phyloP scores from a whole-genome alignment of 2,797 vertebrate species.

The Mus spretus region DNA sequence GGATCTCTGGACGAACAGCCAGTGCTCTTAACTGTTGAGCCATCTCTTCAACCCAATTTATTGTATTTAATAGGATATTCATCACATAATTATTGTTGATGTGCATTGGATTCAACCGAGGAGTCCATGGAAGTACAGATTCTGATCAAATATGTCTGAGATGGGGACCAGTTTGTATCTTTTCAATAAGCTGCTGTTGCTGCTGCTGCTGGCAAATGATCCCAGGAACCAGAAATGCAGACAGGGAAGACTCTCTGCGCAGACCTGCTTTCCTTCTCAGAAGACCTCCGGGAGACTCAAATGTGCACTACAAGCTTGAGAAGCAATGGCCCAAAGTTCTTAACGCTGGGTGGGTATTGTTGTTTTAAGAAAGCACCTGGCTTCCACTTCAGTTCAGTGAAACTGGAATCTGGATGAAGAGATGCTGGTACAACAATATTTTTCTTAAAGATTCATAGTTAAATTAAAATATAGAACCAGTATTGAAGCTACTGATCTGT shows the following conservation, averaged over 20 bases:
- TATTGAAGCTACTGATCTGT: neutral
- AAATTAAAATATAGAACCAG: neutral
- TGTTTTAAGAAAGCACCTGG: neutral
- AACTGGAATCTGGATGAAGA: neutral
- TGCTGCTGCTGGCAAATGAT: too few species aligned
- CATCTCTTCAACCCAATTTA: neutral
- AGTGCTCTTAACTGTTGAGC: neutral
- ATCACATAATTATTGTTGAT: neutral
- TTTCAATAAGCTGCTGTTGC: neutral
- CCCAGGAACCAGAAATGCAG: neutral
- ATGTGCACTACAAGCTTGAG: neutral
- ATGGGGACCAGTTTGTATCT: neutral
- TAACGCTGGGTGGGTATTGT: neutral
- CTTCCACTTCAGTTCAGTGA: neutral
- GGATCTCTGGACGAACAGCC: neutral
- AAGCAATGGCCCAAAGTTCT: neutral
- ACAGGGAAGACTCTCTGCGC: neutral
- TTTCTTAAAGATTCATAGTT: neutral
- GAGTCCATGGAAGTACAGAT: neutral
- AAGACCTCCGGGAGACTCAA: neutral
- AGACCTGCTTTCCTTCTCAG: too few species aligned
- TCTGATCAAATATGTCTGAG: neutral
- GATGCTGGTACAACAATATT: neutral
- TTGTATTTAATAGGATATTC: neutral
- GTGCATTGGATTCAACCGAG: neutral